Evolutionary conservation across 2,797 vertebrate genomes (phyloP), one percentile per base, ranked within the genome.

Genomic region (Chrysocyon brachyurus): DNA sequence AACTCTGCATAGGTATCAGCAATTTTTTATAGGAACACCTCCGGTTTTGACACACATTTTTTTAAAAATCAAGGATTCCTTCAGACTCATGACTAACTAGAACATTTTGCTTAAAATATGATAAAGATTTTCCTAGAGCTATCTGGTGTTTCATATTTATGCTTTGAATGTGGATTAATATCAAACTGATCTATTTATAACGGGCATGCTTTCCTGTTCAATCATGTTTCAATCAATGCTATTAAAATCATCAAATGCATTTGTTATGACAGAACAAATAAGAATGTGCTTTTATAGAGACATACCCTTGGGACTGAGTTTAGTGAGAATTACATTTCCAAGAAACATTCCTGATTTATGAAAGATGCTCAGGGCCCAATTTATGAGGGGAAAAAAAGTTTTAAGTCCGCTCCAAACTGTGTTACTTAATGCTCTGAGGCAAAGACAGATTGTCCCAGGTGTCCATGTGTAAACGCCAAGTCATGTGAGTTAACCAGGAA

Each of bases 261-360:
- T 77, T 96, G 82, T 94, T 95, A 63, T 26, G 70, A 96, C 90
- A 97, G 97, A 93, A 97, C 81, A 96, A 97, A 95, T 31, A 91
- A 70, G 94, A 96, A 89, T 54, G 49, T 64, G 79, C 91, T 93
- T 96, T 95, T 95, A 91, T 52, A 97, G 87, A 89, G 95, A 96
- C 94, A 78, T 36, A 90, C 91, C 89, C 96, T 88, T 5, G 94
- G 90, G 91, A 94, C 91, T 92, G 78, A 90, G 75, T 95, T 96
- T 70, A 84, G 54, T 78, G 84, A 90, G 83, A 96, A 94, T 72
- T 33, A 90, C 78, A 98, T 97, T 98, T 90, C 93, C 0, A 19
- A 98, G 95, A 98, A 98, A 97, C 94, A 97, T 61, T 97, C 93
- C 96, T 97, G 97, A 98, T 97, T 98, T 98, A 97, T 98, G 87